These are phyloP conservation scores for Celastrina argiolus DNA, from an alignment of 2,888 invertebrate genomes.

Conservation along the genomic window DNA sequence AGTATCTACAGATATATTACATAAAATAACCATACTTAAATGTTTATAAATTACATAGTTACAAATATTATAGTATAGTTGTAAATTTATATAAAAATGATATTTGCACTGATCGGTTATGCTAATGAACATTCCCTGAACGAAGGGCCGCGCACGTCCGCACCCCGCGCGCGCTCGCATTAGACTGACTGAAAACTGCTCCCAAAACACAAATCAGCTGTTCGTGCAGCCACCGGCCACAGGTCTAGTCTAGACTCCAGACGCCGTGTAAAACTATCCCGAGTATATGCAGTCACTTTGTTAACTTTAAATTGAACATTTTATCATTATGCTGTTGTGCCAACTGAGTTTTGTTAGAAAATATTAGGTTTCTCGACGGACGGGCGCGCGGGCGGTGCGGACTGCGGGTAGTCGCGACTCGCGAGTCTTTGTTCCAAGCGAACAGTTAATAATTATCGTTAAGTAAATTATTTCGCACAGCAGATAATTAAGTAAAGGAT, in stretches of 20 bases:
- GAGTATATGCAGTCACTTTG: conserved; percentile 18
- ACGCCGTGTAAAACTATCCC: conserved; percentile 11
- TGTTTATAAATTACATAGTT: background rate
- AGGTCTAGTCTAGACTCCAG: conserved; percentile 33
- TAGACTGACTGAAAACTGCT: conserved; percentile 38
- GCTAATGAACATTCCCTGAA: background rate
- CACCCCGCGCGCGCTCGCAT: conserved; percentile 32
- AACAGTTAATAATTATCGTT: background rate
- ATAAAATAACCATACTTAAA: background rate
- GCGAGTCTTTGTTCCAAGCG: background rate
- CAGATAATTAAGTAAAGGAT: background rate
- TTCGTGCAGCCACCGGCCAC: conserved; percentile 31
- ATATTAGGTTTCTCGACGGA: background rate
- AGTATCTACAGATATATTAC: background rate
- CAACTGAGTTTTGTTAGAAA: background rate
- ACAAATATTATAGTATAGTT: background rate
- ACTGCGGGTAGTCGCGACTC: conserved; percentile 3
- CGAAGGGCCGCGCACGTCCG: conserved; percentile 31
- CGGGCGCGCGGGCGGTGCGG: too few relatives aligned
- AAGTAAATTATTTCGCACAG: background rate
- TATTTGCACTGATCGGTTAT: background rate
- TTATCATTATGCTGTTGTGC: background rate
- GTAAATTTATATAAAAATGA: background rate
- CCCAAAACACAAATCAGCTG: conserved; percentile 36
- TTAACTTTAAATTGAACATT: conserved; percentile 13